Conservation (phyloP, 2,113 vertebrate species). For the Marmota flaviventris region DNA sequence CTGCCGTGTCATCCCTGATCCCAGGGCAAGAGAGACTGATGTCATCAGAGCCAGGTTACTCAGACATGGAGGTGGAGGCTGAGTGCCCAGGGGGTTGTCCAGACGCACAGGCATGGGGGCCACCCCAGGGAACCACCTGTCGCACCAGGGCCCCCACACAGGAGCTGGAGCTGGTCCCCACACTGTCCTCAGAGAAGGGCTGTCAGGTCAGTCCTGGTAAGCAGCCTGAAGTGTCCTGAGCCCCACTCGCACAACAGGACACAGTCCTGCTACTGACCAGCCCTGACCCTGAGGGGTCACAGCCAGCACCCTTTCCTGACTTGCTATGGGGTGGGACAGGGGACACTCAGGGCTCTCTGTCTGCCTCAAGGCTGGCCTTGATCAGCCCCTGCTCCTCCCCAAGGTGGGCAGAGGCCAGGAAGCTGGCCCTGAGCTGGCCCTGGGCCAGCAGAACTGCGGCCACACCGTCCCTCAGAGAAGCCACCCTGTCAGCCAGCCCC, state of each 20-base stretch:
- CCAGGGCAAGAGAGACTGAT: no score
- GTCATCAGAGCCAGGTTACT: background rate
- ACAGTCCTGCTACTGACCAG: background rate
- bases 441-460: background rate
- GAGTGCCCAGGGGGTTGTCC: background rate
- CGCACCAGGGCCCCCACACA: background rate
- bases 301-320: background rate
- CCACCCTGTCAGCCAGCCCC: background rate
- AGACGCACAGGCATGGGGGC: rapidly evolving
- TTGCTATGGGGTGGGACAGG: background rate
- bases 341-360: background rate
- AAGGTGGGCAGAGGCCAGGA: background rate
- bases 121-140: no score
- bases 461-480: background rate
- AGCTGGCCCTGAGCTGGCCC: background rate
- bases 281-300: background rate
- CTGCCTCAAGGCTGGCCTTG: background rate
- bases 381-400: background rate
- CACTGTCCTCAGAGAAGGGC: background rate
- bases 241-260: background rate
- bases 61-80: background rate
- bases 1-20: background rate
- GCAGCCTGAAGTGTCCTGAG: background rate
- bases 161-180: background rate
- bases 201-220: background rate